A percentile compares a stretch with the other conserved stretches of the same genome.
These are phyloP conservation scores for Megalonaias nervosa DNA, from an alignment of 1,140 invertebrate genomes.

Conservation along the genomic window DNA sequence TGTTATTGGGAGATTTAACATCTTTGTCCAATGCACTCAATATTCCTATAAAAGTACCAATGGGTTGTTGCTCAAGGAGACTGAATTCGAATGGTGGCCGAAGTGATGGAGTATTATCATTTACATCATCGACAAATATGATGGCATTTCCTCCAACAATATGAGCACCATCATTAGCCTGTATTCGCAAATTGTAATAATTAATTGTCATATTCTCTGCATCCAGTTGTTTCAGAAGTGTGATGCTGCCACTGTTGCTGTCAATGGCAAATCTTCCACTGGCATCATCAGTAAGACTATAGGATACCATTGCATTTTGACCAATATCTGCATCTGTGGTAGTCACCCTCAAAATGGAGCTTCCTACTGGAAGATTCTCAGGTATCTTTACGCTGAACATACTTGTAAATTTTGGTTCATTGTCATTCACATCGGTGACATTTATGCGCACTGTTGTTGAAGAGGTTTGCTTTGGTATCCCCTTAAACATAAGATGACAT, in stretches of 20 bases:
- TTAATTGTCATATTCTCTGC: constrained; percentile 76
- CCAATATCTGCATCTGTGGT: constrained; percentile 85
- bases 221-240: constrained; percentile 87
- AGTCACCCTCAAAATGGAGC: constrained; percentile 93
- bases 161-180: constrained; percentile 83
- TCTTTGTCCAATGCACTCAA: constrained; percentile 94
- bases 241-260: constrained; percentile 89
- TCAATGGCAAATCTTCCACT: constrained; percentile 93
- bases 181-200: constrained; percentile 84
- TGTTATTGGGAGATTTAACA: constrained; percentile 90
- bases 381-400: constrained; percentile 95
- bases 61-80: constrained; percentile 80
- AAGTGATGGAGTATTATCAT: constrained; percentile 66
- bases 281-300: constrained; percentile 83
- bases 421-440: constrained; percentile 94
- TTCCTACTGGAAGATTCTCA: constrained; percentile 93
- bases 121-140: constrained; percentile 87
- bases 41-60: constrained; percentile 82
- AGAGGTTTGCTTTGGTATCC: constrained; percentile 76
- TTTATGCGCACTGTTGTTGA: constrained; percentile 88
- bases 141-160: constrained; percentile 80
- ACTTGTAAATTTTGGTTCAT: constrained; percentile 92
- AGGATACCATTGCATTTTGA: constrained; percentile 86
- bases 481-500: constrained; percentile 26
- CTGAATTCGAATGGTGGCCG: constrained; percentile 48